Evolutionary conservation across 1,140 invertebrate species (phyloP).

Genomic region (Camponotus floridanus): DNA sequence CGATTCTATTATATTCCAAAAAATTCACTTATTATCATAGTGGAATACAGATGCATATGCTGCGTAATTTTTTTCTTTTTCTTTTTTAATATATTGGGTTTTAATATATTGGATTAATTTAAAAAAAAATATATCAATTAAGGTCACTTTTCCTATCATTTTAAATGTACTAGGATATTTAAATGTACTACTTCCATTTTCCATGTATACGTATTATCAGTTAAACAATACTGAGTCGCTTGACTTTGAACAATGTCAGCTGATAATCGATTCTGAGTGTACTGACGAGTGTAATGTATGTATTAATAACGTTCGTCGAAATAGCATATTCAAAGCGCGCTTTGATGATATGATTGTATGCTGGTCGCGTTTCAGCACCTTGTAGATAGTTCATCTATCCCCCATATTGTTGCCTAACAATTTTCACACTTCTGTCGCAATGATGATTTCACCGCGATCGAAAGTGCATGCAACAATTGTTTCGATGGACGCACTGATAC

Average conservation of each 20-base stretch:
- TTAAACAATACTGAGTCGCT: not conserved
- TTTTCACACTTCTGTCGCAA: slow-evolving; percentile 80
- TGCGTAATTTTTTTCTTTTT: not conserved
- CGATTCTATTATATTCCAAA: not conserved
- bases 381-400: not conserved
- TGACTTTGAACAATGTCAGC: not conserved
- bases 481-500: slow-evolving; percentile 35
- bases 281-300: not conserved
- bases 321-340: not conserved
- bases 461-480: slow-evolving; percentile 78
- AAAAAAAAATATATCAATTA: not conserved
- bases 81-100: not conserved
- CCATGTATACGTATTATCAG: not conserved
- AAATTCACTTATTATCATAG: not conserved
- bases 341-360: slow-evolving; percentile 39
- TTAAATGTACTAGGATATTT: not conserved
- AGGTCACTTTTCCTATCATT: not conserved
- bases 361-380: slow-evolving; percentile 49
- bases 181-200: too few relatives aligned
- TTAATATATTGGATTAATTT: not conserved
- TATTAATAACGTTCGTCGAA: slow-evolving; percentile 14
- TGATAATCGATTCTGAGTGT: not conserved
- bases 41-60: not conserved
- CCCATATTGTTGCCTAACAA: slow-evolving; percentile 72
- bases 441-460: slow-evolving; percentile 79